Base-by-base conservation (phyloP, 2,113 vertebrate genomes). In the Gambusia holbrooki region DNA sequence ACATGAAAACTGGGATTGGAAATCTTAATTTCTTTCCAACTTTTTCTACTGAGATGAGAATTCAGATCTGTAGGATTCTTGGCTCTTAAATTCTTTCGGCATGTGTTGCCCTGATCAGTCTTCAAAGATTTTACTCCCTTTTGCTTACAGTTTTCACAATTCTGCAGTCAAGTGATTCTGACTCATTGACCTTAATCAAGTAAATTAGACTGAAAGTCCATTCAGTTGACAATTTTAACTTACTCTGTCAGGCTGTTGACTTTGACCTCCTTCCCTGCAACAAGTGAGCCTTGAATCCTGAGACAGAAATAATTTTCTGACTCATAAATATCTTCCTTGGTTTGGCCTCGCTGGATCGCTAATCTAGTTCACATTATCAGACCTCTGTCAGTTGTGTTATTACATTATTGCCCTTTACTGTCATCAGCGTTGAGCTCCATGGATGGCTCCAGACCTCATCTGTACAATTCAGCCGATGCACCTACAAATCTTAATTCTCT, bases 401-500 rank as follows among this genome's bases (percentile, higher is more conserved):
- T 17, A 33, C 64, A 42, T 22, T 62, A 28, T 28, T 30, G 83
- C 71, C 17, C 60, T 74, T 71, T 74, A 61, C 72, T 22, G 35
- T 65, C 78, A 82, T 79, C 64, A 48, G 14, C 40, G 0, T 79
- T 79, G 73, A 66, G 74, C 70, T 76, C 78, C 75, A 74, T 45
- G 62, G 40, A 77, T 33, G 27, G 54, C 82, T 83, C 73, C 9
- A 81, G 80, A 77, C 72, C 80, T 90, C 84, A 64, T 93, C 89
- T 86, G 90, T 85, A 89, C 80, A 30, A 17, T 76, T 71, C 19
- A 89, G 85, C 92, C 94, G 91, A 92, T 92, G 87, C 79, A 84
- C 84, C 83, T 82, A 91, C 93, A 93, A 92, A 93, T 93, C 92
- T 93, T 89, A 63, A 73, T 87, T 81, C 83, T 74, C 82, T 81